Conservation (phyloP, 1,140 invertebrate species). For the Artemia franciscana region DNA sequence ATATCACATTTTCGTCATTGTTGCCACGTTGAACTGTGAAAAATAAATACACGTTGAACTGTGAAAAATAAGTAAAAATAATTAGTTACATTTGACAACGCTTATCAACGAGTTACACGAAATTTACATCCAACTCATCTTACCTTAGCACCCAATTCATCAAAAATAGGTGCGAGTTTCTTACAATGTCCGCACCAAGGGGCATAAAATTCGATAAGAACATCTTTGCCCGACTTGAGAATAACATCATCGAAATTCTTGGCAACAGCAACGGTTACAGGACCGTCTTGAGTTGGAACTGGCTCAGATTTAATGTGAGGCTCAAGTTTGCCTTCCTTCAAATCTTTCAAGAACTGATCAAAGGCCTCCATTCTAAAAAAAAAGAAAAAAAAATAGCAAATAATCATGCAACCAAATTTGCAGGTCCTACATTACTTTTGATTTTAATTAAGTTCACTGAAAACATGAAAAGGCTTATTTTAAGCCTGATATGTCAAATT, state of each 20-base stretch:
- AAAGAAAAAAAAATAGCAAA: slow-evolving; percentile 10
- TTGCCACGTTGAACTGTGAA: too few relatives aligned
- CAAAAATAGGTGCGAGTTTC: slow-evolving; percentile 73
- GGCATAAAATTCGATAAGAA: slow-evolving; percentile 90
- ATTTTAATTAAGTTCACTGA: too few relatives aligned
- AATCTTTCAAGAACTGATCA: slow-evolving; percentile 62
- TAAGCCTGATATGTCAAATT: background rate
- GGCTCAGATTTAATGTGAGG: slow-evolving; percentile 88
- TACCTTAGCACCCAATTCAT: slow-evolving; percentile 78
- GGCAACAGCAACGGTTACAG: slow-evolving; percentile 75
- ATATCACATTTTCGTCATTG: too few relatives aligned
- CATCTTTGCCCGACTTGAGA: slow-evolving; percentile 71
- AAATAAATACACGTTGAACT: too few relatives aligned
- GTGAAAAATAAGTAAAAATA: too few relatives aligned
- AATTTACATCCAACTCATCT: too few relatives aligned
- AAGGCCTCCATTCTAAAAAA: slow-evolving; percentile 52
- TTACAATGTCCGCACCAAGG: slow-evolving; percentile 99
- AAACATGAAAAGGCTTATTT: too few relatives aligned
- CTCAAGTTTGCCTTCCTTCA: slow-evolving; percentile 58
- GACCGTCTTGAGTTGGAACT: slow-evolving; percentile 62
- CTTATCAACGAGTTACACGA: too few relatives aligned
- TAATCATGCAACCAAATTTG: too few relatives aligned
- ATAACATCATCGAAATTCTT: slow-evolving; percentile 94
- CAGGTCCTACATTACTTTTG: too few relatives aligned
- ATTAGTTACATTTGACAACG: too few relatives aligned